Percentiles rank a stretch among this genome's conserved stretches.
Evolutionary conservation across 2,113 vertebrate genomes (phyloP).

Genomic region (Uropsilus gracilis): DNA sequence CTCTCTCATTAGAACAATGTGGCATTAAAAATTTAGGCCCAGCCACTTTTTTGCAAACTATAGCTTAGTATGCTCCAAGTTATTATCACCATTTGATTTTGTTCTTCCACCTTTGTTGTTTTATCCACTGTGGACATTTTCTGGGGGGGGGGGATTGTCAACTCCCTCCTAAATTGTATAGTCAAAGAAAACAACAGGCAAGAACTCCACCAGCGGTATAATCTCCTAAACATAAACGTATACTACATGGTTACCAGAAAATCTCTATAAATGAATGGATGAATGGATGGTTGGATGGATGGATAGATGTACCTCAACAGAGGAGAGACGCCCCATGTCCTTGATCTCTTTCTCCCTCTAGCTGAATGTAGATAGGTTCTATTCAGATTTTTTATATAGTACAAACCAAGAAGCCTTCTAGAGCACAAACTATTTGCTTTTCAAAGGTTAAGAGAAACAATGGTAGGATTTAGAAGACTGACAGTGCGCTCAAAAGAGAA

Average conservation of each 20-base stretch:
- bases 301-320: conserved; percentile 9
- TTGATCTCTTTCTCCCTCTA: conserved; percentile 68
- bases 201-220: conserved; percentile 7
- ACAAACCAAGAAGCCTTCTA: conserved; percentile 48
- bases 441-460: conserved; percentile 59
- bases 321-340: conserved; percentile 43
- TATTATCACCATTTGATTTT: conserved; percentile 47
- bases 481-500: conserved; percentile 71
- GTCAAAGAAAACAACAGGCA: conserved; percentile 63
- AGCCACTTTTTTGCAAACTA: conserved; percentile 39
- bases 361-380: conserved; percentile 56
- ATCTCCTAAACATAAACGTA: conserved; percentile 50
- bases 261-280: conserved; percentile 60
- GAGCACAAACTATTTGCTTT: conserved; percentile 18
- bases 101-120: conserved; percentile 16
- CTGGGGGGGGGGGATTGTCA: not conserved
- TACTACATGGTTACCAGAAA: conserved; percentile 50
- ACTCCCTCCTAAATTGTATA: not conserved
- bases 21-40: conserved; percentile 70
- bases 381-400: conserved; percentile 47
- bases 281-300: conserved; percentile 58
- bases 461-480: conserved; percentile 47
- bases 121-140: conserved; percentile 23
- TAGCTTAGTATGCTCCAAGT: not conserved
- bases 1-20: conserved; percentile 51